Percentiles rank a stretch among this genome's conserved stretches.
These are phyloP conservation scores for Solea solea DNA, from an alignment of 2,113 vertebrate genomes.

Conservation along the genomic window DNA sequence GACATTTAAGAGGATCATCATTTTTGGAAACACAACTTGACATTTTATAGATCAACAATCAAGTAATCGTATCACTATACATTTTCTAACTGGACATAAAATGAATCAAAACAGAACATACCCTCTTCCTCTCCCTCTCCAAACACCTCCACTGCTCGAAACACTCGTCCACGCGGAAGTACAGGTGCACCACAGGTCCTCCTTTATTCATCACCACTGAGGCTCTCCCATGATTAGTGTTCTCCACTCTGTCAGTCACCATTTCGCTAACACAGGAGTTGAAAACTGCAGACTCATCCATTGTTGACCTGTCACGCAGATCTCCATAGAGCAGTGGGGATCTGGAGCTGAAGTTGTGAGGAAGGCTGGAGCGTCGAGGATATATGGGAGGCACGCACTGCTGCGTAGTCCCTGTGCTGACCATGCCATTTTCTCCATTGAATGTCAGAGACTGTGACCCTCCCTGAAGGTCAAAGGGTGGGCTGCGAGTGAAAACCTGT, in stretches of 20 bases:
- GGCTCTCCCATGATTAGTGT: conserved; percentile 58
- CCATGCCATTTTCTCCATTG: conserved; percentile 35
- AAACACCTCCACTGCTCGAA: conserved; percentile 82
- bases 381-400: conserved; percentile 51
- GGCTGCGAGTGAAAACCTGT: conserved; percentile 47
- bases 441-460: conserved; percentile 49
- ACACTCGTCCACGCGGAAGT: conserved; percentile 83
- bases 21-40: no score
- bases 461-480: conserved; percentile 43
- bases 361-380: conserved; percentile 6
- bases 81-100: no score
- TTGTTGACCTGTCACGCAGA: conserved; percentile 58
- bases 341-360: conserved; percentile 61
- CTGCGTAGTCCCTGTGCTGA: conserved; percentile 25
- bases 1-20: no score
- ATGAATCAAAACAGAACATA: conserved; percentile 47
- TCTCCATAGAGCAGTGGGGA: conserved; percentile 55
- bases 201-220: conserved; percentile 68
- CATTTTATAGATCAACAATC: no score
- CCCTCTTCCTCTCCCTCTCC: conserved; percentile 87
- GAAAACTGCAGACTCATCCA: conserved; percentile 62
- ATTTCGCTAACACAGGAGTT: conserved; percentile 68
- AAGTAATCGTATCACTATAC: no score
- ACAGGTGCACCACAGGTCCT: conserved; percentile 77
- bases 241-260: conserved; percentile 61